Evolutionary conservation across 2,888 invertebrate genomes (phyloP), one percentile per base, ranked within the genome.

Genomic region (Hirtodrosophila cameraria): DNA sequence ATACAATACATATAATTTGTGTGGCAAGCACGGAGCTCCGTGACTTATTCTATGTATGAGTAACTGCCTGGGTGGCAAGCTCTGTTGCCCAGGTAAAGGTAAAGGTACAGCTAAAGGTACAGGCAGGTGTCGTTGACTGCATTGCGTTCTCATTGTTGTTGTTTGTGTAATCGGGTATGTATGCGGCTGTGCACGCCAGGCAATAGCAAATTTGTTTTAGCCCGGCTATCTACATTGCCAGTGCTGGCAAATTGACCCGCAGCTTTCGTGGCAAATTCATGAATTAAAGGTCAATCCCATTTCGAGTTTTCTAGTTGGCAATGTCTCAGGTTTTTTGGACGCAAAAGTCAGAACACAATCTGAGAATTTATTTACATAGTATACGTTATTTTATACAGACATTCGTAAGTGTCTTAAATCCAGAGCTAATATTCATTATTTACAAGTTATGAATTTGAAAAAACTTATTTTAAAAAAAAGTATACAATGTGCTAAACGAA

Each of bases 401-500:
- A n/a, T n/a, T n/a, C n/a, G n/a, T n/a, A n/a, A n/a, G n/a, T n/a
- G n/a, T n/a, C n/a, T n/a, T n/a, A n/a, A n/a, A n/a, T n/a, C n/a
- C n/a, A n/a, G n/a, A n/a, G n/a, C n/a, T n/a, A n/a, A n/a, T n/a
- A n/a, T n/a, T n/a, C n/a, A n/a, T n/a, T n/a, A n/a, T n/a, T n/a
- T n/a, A n/a, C n/a, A n/a, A n/a, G n/a, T n/a, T n/a, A n/a, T n/a
- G n/a, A n/a, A n/a, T n/a, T n/a, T n/a, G n/a, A n/a, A n/a, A n/a
- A n/a, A n/a, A n/a, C n/a, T n/a, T n/a, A n/a, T n/a, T n/a, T n/a
- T n/a, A n/a, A n/a, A n/a, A n/a, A n/a, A n/a, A n/a, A n/a, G n/a
- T 27, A 30, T 33, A 70, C 68, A 70, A 69, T 65, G 78, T 78
- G 77, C 86, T 80, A 81, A 88, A n/a, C n/a, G n/a, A n/a, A n/a